phyloP scores from a whole-genome alignment of 2,797 vertebrate genomes.

The Arctocebus calabarensis region DNA sequence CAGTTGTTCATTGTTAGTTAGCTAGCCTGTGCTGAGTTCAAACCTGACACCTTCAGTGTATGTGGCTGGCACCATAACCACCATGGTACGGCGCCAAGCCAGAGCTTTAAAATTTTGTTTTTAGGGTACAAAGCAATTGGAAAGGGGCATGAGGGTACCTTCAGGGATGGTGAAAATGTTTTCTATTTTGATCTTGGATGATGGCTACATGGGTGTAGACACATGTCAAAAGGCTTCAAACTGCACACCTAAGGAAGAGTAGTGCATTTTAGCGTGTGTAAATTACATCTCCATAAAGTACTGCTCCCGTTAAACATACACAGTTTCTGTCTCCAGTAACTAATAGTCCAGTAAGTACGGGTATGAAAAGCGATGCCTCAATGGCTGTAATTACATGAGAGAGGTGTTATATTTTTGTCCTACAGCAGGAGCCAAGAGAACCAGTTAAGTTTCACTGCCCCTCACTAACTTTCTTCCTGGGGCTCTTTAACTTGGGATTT shows the following conservation, averaged over 20 bases:
- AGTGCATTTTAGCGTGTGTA: background rate
- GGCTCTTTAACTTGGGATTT: conserved; percentile 44
- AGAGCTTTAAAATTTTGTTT: background rate
- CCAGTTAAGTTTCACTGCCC: background rate
- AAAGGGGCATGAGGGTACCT: background rate
- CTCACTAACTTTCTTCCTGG: background rate
- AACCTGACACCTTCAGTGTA: too few relatives aligned
- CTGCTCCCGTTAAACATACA: background rate
- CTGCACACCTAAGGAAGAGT: background rate
- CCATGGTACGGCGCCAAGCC: too few relatives aligned
- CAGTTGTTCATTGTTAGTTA: too few relatives aligned
- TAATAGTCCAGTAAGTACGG: background rate
- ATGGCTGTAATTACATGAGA: background rate
- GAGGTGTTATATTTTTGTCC: background rate
- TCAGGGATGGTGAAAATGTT: background rate
- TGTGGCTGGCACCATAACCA: too few relatives aligned
- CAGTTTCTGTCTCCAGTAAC: background rate
- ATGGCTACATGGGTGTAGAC: background rate
- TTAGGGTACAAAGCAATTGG: background rate
- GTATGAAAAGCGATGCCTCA: background rate
- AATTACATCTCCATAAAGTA: background rate
- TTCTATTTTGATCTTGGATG: background rate
- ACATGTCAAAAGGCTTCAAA: background rate
- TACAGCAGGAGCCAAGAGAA: background rate
- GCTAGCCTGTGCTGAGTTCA: too few relatives aligned